Evolutionary conservation across 1,140 invertebrate genomes (phyloP), one percentile per base, ranked within the genome.

Genomic region (Augochlora pura): DNA sequence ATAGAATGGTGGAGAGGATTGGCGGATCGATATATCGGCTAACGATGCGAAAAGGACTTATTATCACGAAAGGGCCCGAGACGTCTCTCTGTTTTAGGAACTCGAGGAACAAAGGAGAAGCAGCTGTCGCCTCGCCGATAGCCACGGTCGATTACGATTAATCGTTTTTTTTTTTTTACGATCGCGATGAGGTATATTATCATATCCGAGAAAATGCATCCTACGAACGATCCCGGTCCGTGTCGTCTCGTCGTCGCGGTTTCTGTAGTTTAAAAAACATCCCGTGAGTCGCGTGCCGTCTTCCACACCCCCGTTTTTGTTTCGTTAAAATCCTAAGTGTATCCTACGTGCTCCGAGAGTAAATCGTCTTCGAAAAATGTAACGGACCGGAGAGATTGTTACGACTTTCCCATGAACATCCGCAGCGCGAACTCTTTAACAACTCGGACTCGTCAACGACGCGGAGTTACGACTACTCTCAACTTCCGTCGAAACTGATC

Each of bases 131-230:
- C 75, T 57, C 77, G 60, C 65, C 25, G 52, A 49, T 23, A 72
- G 42, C 38, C 64, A 62, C 76, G 38, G 59, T 72, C 6, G 42
- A 63, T 32, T 63, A 57, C n/a, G 38, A 63, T 78, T 46, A 14
- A 52, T 52, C 49, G 49, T 52, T 52, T 78, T 32, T 32, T 52
- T 16, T 16, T 52, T 52, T 78, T 32, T 32, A 32, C 64, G 57
- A 65, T 78, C 64, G 42, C 52, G 16, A 68, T 76, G 78, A 80
- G 78, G 78, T 80, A 75, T 70, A 32, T 46, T 80, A 68, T 63
- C 76, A 32, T 80, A 68, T 63, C 76, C 25, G 46, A 80, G 63
- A 80, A n/a, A 80, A 74, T 80, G 38, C 77, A 67, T 46, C 42
- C 14, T 74, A 49, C 23, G 49, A 74, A 73, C 62, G 57, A 66